A percentile compares a stretch with the other conserved stretches of the same genome.
Evolutionary conservation across 2,113 vertebrate genomes (phyloP).

Genomic region (Thalassoma bifasciatum): DNA sequence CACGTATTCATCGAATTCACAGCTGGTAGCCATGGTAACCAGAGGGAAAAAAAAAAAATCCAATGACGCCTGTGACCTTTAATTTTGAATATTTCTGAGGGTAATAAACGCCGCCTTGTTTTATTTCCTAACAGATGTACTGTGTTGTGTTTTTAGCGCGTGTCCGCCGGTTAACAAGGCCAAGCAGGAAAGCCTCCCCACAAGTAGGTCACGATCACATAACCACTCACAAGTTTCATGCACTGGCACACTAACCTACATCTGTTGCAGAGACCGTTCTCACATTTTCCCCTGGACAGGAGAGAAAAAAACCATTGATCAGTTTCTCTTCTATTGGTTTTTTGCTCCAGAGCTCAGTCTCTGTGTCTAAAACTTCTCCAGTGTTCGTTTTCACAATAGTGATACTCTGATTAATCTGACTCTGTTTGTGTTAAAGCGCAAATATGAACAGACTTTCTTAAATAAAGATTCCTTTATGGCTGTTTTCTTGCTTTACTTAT

Average conservation of each 20-base stretch:
- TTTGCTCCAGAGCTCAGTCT: neutral
- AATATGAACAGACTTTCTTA: neutral
- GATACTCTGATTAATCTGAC: neutral
- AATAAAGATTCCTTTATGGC: neutral
- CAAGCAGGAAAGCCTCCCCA: neutral
- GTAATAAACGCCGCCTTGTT: neutral
- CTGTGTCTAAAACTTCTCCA: neutral
- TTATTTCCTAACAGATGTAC: neutral
- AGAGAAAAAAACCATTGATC: slow-evolving; percentile 36
- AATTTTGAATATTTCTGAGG: neutral
- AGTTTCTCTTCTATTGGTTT: neutral
- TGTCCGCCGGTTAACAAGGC: neutral
- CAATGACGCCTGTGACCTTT: neutral
- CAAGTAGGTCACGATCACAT: slow-evolving; percentile 71
- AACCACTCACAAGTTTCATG: slow-evolving; percentile 51
- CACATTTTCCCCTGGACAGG: neutral
- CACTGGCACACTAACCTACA: slow-evolving; percentile 72
- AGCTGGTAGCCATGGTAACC: neutral
- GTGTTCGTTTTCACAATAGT: neutral
- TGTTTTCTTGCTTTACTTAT: too few relatives aligned
- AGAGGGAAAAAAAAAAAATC: neutral
- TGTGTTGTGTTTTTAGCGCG: neutral
- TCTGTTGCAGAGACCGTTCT: slow-evolving; percentile 14
- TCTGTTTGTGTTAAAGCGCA: neutral
- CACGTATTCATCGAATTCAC: too few relatives aligned